These are phyloP conservation scores for Chrysina gloriosa DNA, from an alignment of 2,888 invertebrate species.

Conservation along the genomic window DNA sequence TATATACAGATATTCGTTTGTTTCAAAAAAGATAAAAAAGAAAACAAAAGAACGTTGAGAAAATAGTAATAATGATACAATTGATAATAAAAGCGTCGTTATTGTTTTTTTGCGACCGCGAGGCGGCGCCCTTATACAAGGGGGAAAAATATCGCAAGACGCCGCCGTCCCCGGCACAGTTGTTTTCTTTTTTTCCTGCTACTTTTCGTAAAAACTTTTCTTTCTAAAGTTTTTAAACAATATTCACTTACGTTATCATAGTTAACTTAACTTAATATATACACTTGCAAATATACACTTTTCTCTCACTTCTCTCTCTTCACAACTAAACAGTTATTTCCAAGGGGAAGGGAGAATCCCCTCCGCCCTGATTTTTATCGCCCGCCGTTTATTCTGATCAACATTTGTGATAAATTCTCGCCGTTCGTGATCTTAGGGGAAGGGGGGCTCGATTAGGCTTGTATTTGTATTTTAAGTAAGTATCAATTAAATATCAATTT, in stretches of 20 bases:
- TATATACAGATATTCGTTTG: background rate
- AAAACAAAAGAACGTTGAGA: conserved; percentile 13
- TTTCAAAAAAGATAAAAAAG: background rate
- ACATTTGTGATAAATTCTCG: background rate
- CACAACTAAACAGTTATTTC: conserved; percentile 30
- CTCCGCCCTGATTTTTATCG: background rate
- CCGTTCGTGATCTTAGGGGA: background rate
- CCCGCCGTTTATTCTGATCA: background rate
- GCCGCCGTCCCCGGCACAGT: background rate
- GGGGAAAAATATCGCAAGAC: background rate
- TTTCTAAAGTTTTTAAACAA: conserved; percentile 34
- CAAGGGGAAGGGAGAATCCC: conserved; percentile 5
- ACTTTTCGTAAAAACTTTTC: conserved; percentile 22
- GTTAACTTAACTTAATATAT: conserved; percentile 42
- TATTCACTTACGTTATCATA: conserved; percentile 1
- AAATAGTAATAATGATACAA: no score
- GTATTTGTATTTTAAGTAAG: background rate
- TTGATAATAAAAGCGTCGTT: background rate
- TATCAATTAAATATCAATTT: background rate
- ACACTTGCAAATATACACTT: conserved; percentile 44
- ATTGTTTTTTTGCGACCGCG: background rate
- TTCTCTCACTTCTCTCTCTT: conserved; percentile 1
- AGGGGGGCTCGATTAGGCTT: background rate
- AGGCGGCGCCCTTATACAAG: background rate
- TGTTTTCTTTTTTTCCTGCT: conserved; percentile 22